phyloP scores from a whole-genome alignment of 2,113 vertebrate species.

The Plectropomus leopardus region DNA sequence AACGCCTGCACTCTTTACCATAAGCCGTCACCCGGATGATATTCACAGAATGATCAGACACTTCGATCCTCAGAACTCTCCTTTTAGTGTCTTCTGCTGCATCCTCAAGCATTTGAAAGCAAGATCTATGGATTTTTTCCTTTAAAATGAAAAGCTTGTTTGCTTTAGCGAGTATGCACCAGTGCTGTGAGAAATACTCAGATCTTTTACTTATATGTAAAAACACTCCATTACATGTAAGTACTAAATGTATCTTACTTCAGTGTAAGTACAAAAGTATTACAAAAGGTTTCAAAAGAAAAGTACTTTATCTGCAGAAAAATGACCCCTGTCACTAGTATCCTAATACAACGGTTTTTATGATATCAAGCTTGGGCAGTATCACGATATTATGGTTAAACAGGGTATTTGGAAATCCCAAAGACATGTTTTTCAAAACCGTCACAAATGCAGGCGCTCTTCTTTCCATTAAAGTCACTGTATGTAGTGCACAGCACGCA shows the following conservation, averaged over 20 bases:
- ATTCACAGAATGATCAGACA: constrained; percentile 43
- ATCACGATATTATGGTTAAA: too few species aligned
- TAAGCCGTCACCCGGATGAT: constrained; percentile 53
- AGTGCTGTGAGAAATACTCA: background rate
- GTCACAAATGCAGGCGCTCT: too few species aligned
- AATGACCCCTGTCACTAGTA: too few species aligned
- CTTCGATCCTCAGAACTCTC: constrained; percentile 34
- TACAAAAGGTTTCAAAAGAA: too few species aligned
- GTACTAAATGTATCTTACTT: background rate
- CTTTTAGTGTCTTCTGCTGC: constrained; percentile 18
- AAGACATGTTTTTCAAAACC: too few species aligned
- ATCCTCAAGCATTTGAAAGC: constrained; percentile 17
- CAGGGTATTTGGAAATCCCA: too few species aligned
- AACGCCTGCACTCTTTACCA: constrained; percentile 64
- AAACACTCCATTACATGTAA: background rate
- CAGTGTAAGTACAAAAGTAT: too few species aligned
- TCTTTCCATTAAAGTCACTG: too few species aligned
- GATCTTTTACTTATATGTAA: background rate
- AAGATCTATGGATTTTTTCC: background rate
- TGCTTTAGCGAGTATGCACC: background rate
- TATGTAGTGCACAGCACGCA: too few species aligned
- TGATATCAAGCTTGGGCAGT: too few species aligned
- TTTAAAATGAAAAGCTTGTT: constrained; percentile 22
- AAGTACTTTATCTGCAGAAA: too few species aligned
- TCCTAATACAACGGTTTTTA: too few species aligned